Percentiles rank a stretch among this genome's conserved stretches.
Evolutionary conservation across 2,888 invertebrate genomes (phyloP).

Genomic region (Orthosia incerta): DNA sequence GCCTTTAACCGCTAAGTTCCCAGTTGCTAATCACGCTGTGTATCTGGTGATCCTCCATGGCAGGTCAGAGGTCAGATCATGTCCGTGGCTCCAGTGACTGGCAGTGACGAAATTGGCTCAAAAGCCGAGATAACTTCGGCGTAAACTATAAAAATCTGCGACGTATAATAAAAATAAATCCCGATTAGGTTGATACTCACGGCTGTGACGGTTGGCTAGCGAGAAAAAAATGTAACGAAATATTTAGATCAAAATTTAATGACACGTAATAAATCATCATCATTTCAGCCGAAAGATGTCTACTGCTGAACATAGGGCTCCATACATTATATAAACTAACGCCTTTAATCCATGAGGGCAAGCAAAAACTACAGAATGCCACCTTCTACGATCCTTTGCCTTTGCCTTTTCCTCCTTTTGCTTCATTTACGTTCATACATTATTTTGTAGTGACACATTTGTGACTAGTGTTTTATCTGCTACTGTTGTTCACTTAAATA

Average conservation of each 20-base stretch:
- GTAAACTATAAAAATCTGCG: slow-evolving; percentile 71
- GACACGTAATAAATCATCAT: too few relatives aligned
- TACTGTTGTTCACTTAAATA: not conserved
- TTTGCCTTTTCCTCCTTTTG: too few relatives aligned
- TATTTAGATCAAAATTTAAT: too few relatives aligned
- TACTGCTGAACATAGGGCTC: too few relatives aligned
- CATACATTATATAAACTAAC: too few relatives aligned
- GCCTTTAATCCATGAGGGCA: too few relatives aligned
- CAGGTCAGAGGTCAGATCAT: slow-evolving; percentile 68
- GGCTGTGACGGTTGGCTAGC: slow-evolving; percentile 10
- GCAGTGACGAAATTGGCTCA: slow-evolving; percentile 72
- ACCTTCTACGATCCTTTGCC: too few relatives aligned
- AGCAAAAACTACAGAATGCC: too few relatives aligned
- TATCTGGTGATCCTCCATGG: slow-evolving; percentile 62
- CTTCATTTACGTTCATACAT: not conserved
- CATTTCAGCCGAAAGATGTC: too few relatives aligned
- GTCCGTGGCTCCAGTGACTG: slow-evolving; percentile 73
- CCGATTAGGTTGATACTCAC: slow-evolving; percentile 65
- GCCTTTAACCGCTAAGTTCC: slow-evolving; percentile 19
- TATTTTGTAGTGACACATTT: not conserved
- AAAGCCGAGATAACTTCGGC: slow-evolving; percentile 71
- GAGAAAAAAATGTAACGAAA: not conserved
- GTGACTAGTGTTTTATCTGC: too few relatives aligned
- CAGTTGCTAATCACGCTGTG: slow-evolving; percentile 56
- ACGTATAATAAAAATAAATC: slow-evolving; percentile 72